phyloP scores from a whole-genome alignment of 1,140 invertebrate genomes.

The Penaeus vannamei region DNA sequence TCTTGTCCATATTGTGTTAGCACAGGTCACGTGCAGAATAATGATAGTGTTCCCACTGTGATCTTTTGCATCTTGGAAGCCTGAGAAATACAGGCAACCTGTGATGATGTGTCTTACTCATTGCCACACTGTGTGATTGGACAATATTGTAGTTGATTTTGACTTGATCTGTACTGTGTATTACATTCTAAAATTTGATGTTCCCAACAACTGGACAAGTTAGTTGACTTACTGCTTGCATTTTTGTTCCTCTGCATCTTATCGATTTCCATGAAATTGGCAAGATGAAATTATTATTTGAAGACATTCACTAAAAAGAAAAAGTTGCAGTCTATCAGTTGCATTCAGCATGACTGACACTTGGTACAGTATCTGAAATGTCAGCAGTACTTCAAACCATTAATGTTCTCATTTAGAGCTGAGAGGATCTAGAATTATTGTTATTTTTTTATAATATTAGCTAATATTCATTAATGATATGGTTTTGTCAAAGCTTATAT shows the following conservation, averaged over 20 bases:
- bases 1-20: conserved; percentile 59
- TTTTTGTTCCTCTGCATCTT: conserved; percentile 34
- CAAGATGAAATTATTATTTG: neutral
- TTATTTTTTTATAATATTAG: neutral
- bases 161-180: conserved; percentile 54
- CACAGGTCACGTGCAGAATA: conserved; percentile 22
- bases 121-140: conserved; percentile 58
- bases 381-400: conserved; percentile 39
- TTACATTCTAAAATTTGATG: conserved; percentile 54
- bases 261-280: conserved; percentile 14
- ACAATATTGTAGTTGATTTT: conserved; percentile 59
- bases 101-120: conserved; percentile 65
- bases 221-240: conserved; percentile 49
- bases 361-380: conserved; percentile 38
- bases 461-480: too few species aligned
- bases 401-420: conserved; percentile 40
- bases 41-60: conserved; percentile 61
- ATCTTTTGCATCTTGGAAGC: conserved; percentile 59
- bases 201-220: conserved; percentile 55
- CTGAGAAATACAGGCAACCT: conserved; percentile 56
- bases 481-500: too few species aligned
- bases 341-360: neutral
- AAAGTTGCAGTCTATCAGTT: too few species aligned
- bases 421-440: neutral
- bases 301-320: neutral